Percentiles rank a stretch among this genome's conserved stretches.
These are phyloP conservation scores for Alloplasta piceator DNA, from an alignment of 2,888 invertebrate species.

Conservation along the genomic window DNA sequence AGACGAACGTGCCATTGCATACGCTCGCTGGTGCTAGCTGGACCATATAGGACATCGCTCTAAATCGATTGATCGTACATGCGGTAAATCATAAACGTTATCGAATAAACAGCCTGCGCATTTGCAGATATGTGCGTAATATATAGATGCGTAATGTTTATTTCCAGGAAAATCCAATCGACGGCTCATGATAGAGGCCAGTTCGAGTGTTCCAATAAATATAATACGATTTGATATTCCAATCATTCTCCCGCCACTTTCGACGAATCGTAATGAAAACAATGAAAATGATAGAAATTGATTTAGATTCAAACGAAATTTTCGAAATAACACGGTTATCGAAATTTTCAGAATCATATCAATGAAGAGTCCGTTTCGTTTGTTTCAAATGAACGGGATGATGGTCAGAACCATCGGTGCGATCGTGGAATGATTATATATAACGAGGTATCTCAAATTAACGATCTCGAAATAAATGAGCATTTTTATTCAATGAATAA, in stretches of 20 bases:
- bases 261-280: constrained; percentile 16
- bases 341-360: background rate
- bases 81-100: constrained; percentile 33
- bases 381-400: background rate
- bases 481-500: too few relatives aligned
- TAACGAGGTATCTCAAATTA: too few relatives aligned
- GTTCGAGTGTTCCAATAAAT: background rate
- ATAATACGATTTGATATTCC: constrained; percentile 41
- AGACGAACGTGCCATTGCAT: constrained; percentile 49
- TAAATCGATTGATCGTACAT: constrained; percentile 37
- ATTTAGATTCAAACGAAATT: constrained; percentile 11
- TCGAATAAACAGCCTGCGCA: constrained; percentile 4
- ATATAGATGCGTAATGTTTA: constrained; percentile 40
- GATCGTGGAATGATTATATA: too few relatives aligned
- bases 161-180: constrained; percentile 38
- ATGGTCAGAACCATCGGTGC: too few relatives aligned
- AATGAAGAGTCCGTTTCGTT: background rate
- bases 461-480: too few relatives aligned
- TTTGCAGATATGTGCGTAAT: background rate
- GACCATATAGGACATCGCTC: constrained; percentile 10
- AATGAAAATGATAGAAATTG: background rate
- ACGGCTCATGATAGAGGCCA: constrained; percentile 25
- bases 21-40: constrained; percentile 4
- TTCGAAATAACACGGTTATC: background rate
- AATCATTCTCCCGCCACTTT: constrained; percentile 17